Conservation (phyloP, 2,888 invertebrate species). For the Cinara cedri region DNA sequence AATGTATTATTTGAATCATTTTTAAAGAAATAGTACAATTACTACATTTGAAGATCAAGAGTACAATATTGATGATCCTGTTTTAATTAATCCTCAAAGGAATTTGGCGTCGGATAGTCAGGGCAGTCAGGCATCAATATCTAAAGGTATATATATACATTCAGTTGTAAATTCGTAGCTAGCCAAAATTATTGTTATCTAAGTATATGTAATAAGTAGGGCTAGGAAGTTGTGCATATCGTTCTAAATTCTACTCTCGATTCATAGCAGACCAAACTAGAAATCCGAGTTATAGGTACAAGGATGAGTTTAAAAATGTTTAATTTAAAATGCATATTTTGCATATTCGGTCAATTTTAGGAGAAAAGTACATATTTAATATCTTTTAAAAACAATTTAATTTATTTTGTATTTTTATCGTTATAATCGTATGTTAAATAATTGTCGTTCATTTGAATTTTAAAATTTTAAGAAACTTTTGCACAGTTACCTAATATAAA, state of each 20-base stretch:
- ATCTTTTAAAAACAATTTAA: background rate
- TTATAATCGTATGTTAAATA: too few relatives aligned
- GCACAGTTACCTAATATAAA: background rate
- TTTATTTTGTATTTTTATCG: too few relatives aligned
- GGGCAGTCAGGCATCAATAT: background rate
- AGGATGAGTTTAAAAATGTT: too few relatives aligned
- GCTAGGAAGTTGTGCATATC: too few relatives aligned
- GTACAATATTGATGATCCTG: constrained; percentile 12
- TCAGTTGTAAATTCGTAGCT: background rate
- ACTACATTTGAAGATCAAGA: constrained; percentile 11
- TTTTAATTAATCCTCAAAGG: background rate
- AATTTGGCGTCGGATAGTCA: background rate
- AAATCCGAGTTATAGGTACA: too few relatives aligned
- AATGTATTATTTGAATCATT: constrained; percentile 3
- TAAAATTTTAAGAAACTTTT: background rate
- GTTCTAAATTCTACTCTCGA: too few relatives aligned
- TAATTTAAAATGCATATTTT: background rate
- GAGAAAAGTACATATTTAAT: background rate
- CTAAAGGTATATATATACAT: constrained; percentile 11
- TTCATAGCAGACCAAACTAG: too few relatives aligned
- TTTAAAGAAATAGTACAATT: constrained; percentile 18
- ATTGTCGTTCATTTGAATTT: too few relatives aligned
- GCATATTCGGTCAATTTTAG: background rate
- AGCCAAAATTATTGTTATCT: background rate
- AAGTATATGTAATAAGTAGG: background rate